Base-by-base conservation (phyloP, 2,888 invertebrate species). In the Sphinx pinastri region DNA sequence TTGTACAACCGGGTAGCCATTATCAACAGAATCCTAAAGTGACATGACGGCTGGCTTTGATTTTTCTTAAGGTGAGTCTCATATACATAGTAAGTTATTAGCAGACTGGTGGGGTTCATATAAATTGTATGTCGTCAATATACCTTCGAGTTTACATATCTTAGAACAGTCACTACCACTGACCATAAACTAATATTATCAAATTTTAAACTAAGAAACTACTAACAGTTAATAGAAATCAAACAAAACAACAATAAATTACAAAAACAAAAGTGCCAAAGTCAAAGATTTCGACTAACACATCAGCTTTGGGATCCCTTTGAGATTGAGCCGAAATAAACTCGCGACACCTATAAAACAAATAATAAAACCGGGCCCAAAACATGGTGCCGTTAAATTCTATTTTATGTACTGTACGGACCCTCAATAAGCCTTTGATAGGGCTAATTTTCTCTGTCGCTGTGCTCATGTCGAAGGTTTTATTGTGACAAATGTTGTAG, bases 301-400 rank as follows among this genome's bases (percentile, higher is more conserved):
- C 52, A 54, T 31, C 52, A 38, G 67, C 67, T 63, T 63, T 49
- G n/a, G 63, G 47, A 63, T 63, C 67, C 67, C 67, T 52, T 54
- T 11, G 67, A 67, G 51, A 67, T 54, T 52, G 67, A 67, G 38
- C 67, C n/a, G 67, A 54, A 52, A 67, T 67, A 52, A 67, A 52
- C 54, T 52, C 38, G 51, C 52, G 67, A 38, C 49, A 68, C 58
- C 74, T 79, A 83, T 86, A 87, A 88, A 88, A 82, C 75, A 84
- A 82, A 87, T 81, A 86, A 85, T 85, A 85, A 87, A 86, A 81
- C 75, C 74, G 71, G 73, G 75, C 78, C 75, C 79, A 77, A 81
- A 82, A 81, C 76, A 81, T 76, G 76, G 76, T 75, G 75, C 76
- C 79, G 81, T 87, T 85, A 85, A 87, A 83, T 82, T 81, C 79